Evolutionary conservation across 2,797 vertebrate species (phyloP).

Genomic region (Lutjanus argentimaculatus): DNA sequence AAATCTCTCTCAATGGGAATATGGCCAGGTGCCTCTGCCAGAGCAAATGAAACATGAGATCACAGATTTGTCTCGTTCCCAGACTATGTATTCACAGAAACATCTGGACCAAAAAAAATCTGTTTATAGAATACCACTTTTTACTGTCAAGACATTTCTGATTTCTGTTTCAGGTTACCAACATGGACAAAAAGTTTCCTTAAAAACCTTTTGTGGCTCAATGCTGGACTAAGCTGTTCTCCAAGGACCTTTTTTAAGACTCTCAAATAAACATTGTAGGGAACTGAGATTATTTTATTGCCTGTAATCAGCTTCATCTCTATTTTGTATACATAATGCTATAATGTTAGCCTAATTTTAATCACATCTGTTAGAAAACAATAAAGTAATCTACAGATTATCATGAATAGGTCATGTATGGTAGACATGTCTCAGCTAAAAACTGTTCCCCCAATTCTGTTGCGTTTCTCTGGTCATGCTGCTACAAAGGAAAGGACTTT

Average conservation of each 20-base stretch:
- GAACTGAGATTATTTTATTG: not conserved
- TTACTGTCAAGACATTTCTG: not conserved
- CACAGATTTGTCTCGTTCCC: too few species aligned
- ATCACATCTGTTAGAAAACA: not conserved
- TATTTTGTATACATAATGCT: not conserved
- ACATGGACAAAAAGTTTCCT: not conserved
- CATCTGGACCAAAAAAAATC: not conserved
- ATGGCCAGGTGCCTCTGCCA: too few species aligned
- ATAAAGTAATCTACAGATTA: not conserved
- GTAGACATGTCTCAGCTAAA: not conserved
- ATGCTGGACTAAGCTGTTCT: not conserved
- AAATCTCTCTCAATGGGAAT: too few species aligned
- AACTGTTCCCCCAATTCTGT: not conserved
- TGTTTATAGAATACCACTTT: not conserved
- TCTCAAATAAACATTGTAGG: not conserved
- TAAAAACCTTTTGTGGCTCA: not conserved
- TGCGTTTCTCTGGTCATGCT: not conserved
- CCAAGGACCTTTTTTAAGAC: not conserved
- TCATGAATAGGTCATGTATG: not conserved
- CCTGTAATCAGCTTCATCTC: constrained; percentile 1
- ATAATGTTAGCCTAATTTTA: not conserved
- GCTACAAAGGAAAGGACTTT: not conserved
- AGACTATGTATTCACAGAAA: not conserved
- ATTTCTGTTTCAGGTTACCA: not conserved
- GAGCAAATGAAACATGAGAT: too few species aligned